A percentile compares a stretch with the other conserved stretches of the same genome.
Evolutionary conservation across 2,888 invertebrate species (phyloP).

Genomic region (Pristionchus mayeri): DNA sequence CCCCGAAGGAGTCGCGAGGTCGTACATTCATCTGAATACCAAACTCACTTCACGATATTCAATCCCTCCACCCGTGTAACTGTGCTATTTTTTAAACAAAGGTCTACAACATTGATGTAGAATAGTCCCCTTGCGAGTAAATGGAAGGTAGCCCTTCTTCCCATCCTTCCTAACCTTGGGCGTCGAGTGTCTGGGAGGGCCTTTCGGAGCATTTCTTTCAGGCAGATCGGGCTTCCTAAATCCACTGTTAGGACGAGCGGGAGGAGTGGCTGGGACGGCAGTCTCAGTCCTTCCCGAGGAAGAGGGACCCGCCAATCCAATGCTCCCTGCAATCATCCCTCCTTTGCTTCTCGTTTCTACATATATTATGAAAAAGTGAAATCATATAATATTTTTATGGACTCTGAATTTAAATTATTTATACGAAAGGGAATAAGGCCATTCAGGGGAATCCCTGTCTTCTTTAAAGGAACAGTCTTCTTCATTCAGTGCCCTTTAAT

Average conservation of each 20-base stretch:
- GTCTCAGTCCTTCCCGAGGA: not conserved
- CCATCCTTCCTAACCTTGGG: not conserved
- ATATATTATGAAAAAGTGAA: no score
- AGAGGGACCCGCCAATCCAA: not conserved
- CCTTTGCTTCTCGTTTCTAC: no score
- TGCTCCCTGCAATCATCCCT: not conserved
- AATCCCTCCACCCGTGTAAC: not conserved
- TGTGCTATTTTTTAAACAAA: no score
- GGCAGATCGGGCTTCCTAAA: slow-evolving; percentile 3
- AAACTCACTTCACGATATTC: no score
- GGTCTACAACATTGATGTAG: not conserved
- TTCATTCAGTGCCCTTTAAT: no score
- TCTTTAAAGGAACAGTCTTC: no score
- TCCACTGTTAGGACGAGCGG: slow-evolving; percentile 8
- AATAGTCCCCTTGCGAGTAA: not conserved
- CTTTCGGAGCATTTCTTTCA: not conserved
- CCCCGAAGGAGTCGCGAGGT: not conserved
- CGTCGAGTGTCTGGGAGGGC: slow-evolving; percentile 19
- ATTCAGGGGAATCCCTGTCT: no score
- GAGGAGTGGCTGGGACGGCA: slow-evolving; percentile 23
- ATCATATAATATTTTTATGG: no score
- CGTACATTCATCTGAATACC: not conserved
- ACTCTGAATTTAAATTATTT: no score
- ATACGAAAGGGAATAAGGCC: not conserved
- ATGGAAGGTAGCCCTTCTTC: not conserved